Base-by-base conservation (phyloP, 2,888 invertebrate genomes). In the Caenorhabditis imperialis region DNA sequence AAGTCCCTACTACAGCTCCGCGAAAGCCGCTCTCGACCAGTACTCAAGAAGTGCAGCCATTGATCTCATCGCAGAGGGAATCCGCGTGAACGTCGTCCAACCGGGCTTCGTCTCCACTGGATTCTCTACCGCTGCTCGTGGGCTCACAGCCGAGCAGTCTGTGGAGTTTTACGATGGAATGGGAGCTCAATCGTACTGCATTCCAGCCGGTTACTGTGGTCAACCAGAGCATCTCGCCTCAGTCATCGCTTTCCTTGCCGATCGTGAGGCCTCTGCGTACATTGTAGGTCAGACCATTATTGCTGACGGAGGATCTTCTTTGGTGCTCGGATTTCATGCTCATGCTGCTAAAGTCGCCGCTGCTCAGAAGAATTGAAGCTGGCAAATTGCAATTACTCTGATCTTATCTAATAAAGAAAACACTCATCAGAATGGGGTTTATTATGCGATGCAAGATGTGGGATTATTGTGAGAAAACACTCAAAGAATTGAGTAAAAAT, bases 221-320 rank as follows among this genome's bases (percentile, higher is more conserved):
- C 69, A 40, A 30, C 73, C 77, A 4, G 37, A 58, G 12, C 70
- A 77, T 14, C 70, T 77, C 35, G 73, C 77, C 7, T 33, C 60
- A 16, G 25, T 53, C 10, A 71, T 77, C 20, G 74, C 71, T 3
- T 77, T 77, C 33, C 38, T 77, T 35, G 73, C 77, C 3, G 77
- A 77, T 40, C 48, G 71, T 2, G 55, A 45, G 5, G 35, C 61
- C 14, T 74, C 71, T 14, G 63, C 35, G 18, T 77, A 47, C 35
- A 77, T 77, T 8, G 42, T 77, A n/a, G 77, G 74, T 16, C 77
- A 77, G 30, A 61, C 60, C 8, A 60, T 77, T 38, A 60, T 71
- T 7, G 62, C 63, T 20, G 77, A 77, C 35, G 77, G 74, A 25
- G 77, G 74, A 25, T 57, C 74, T 16, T 65, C 70, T 16, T 30